phyloP scores from a whole-genome alignment of 92 coral and sea anemone genomes.

The Parazoanthus atlanticus region DNA sequence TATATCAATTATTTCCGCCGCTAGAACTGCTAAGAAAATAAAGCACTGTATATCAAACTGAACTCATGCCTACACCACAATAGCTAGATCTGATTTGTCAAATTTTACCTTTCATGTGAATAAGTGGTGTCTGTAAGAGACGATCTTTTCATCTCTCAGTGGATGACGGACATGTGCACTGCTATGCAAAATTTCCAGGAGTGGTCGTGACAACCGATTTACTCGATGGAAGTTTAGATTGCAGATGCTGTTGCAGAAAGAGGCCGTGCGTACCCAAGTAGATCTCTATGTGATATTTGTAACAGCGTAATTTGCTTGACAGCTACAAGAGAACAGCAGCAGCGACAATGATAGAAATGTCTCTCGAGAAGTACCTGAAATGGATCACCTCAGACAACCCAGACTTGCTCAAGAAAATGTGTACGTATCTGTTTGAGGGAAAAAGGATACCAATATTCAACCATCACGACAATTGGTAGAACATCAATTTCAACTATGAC shows the following conservation, averaged over 20 bases:
- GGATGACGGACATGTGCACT: too few relatives aligned
- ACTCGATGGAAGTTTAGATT: slow-evolving; percentile 50
- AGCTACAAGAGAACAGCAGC: background rate
- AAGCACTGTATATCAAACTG: background rate
- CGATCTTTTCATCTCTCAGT: slow-evolving; percentile 53
- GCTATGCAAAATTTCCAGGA: too few relatives aligned
- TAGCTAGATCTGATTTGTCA: background rate
- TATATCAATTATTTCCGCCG: background rate
- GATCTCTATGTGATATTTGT: slow-evolving; percentile 54
- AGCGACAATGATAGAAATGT: background rate
- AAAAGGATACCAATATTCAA: slow-evolving; percentile 29
- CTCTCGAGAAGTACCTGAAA: background rate
- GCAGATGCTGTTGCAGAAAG: slow-evolving; percentile 57
- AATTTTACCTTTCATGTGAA: background rate
- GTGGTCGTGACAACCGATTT: slow-evolving; percentile 56
- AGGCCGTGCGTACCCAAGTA: slow-evolving; percentile 50
- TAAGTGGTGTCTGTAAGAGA: slow-evolving; percentile 36
- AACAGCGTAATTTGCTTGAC: slow-evolving; percentile 18
- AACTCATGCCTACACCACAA: background rate
- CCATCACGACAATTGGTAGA: slow-evolving; percentile 35
- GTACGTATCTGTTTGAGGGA: slow-evolving; percentile 45
- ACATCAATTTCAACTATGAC: slow-evolving; percentile 48
- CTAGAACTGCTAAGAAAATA: background rate
- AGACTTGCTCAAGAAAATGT: slow-evolving; percentile 42
- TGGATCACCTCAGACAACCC: slow-evolving; percentile 36